phyloP scores from a whole-genome alignment of 1,140 invertebrate genomes.

The Dendrolimus punctatus region DNA sequence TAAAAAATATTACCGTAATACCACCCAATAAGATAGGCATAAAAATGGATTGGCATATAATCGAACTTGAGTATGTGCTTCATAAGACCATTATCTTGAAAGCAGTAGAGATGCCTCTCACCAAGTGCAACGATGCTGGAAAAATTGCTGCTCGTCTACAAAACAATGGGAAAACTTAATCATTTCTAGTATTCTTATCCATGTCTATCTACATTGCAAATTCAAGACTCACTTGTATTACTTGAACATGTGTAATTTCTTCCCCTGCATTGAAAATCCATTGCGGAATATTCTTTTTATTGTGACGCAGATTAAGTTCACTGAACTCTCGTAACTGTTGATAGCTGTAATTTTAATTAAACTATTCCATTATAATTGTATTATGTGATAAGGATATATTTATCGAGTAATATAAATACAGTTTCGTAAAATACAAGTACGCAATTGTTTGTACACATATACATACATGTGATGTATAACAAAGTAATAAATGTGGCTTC shows the following conservation, averaged over 20 bases:
- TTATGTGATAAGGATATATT: background rate
- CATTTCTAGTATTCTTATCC: too few species aligned
- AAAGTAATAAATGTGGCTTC: too few species aligned
- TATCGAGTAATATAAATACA: too few species aligned
- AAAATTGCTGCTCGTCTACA: constrained; percentile 62
- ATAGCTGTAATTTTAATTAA: constrained; percentile 68
- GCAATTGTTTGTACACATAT: too few species aligned
- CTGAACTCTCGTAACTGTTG: constrained; percentile 74
- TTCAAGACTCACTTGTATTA: constrained; percentile 66
- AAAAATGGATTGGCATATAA: constrained; percentile 82
- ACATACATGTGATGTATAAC: too few species aligned
- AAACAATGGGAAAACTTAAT: constrained; percentile 11
- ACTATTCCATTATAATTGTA: background rate
- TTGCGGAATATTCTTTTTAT: constrained; percentile 76
- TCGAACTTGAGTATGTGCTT: constrained; percentile 87
- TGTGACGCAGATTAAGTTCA: constrained; percentile 61
- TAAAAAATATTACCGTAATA: constrained; percentile 50
- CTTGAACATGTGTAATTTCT: constrained; percentile 77
- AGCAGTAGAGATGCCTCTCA: constrained; percentile 82
- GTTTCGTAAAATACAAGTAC: too few species aligned
- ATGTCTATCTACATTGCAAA: background rate
- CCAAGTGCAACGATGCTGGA: constrained; percentile 80
- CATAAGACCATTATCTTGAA: constrained; percentile 82
- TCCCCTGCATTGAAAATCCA: constrained; percentile 88
- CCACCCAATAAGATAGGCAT: constrained; percentile 81